These are phyloP conservation scores for Ophiothrix spiculata DNA, from an alignment of 35 echinoderm and acorn worm species.

Conservation along the genomic window DNA sequence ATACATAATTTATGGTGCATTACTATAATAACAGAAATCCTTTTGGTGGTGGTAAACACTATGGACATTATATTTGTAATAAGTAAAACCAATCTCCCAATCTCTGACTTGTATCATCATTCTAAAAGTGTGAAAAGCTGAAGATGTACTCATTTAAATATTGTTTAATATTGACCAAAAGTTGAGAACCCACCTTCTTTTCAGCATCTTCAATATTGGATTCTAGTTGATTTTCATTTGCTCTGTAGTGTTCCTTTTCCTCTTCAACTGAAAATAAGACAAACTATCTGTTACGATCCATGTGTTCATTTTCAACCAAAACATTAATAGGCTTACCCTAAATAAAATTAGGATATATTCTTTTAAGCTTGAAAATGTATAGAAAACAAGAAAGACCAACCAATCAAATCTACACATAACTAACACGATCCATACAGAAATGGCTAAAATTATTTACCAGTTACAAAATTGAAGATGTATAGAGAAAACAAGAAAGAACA, in stretches of 20 bases:
- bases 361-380: neutral
- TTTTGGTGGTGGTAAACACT: too few relatives aligned
- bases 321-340: neutral
- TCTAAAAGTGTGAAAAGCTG: too few relatives aligned
- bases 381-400: neutral
- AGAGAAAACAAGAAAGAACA: too few relatives aligned
- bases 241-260: neutral
- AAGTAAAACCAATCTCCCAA: too few relatives aligned
- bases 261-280: neutral
- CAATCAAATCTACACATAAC: neutral
- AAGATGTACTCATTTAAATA: too few relatives aligned
- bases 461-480: too few relatives aligned
- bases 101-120: too few relatives aligned
- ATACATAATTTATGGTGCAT: too few relatives aligned
- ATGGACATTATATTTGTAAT: too few relatives aligned
- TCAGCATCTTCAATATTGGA: neutral
- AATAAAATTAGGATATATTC: neutral
- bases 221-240: conserved; percentile 18
- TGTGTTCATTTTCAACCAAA: neutral
- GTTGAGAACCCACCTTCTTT: neutral
- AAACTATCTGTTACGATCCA: neutral
- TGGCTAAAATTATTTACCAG: neutral
- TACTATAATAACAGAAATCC: too few relatives aligned
- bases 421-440: neutral
- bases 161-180: too few relatives aligned